Evolutionary conservation across 2,888 invertebrate genomes (phyloP).

Genomic region (Chymomyza caudatula): DNA sequence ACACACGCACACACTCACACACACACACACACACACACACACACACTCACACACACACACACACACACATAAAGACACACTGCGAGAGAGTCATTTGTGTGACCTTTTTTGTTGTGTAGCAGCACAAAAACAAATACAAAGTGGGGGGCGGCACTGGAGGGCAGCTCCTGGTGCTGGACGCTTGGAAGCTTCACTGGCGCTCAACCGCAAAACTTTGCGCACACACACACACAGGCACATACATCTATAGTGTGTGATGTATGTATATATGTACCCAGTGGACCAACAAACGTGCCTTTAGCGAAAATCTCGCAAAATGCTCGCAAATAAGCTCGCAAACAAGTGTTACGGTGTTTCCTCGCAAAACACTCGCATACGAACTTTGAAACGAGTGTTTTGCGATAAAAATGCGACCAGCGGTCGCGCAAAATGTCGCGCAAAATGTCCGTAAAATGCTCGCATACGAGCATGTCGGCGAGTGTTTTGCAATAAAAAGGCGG

Average conservation of each 20-base stretch:
- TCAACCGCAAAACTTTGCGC: constrained; percentile 22
- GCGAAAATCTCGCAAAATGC: no score
- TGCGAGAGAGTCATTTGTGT: not conserved
- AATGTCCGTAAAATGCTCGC: no score
- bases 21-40: not conserved
- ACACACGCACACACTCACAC: not conserved
- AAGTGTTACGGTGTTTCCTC: no score
- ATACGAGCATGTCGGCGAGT: no score
- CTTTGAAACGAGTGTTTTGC: no score
- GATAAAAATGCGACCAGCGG: no score
- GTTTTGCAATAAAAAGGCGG: no score
- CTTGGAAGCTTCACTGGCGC: not conserved
- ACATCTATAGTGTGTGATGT: constrained; percentile 3
- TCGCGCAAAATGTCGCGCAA: no score
- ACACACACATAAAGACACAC: not conserved
- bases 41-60: constrained; percentile 5
- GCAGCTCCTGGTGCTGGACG: not conserved
- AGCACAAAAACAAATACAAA: not conserved
- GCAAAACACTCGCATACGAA: no score
- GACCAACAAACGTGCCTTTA: no score
- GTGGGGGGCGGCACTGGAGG: not conserved
- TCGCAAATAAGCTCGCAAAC: no score
- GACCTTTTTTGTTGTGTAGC: not conserved
- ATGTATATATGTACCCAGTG: not conserved
- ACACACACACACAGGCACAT: not conserved